Percentiles rank a stretch among this genome's conserved stretches.
Conservation (phyloP, 1,140 invertebrate genomes). For the Triops longicaudatus region DNA sequence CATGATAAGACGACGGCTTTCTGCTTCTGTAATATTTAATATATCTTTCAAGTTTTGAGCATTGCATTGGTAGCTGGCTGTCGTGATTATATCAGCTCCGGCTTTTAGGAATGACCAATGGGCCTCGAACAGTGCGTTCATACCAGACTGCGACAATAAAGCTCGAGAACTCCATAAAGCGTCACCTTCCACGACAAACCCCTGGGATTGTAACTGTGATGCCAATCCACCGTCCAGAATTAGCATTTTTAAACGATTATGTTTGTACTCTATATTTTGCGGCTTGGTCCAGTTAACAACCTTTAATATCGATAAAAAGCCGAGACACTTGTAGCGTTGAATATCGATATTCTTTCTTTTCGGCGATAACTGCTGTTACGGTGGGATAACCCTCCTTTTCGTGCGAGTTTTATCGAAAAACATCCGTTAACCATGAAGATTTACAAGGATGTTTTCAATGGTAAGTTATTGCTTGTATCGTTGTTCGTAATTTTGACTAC, state of each 20-base stretch:
- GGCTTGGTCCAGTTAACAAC: neutral
- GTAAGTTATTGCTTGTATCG: constrained; percentile 47
- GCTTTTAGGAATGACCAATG: constrained; percentile 65
- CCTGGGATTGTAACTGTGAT: constrained; percentile 59
- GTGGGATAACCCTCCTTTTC: constrained; percentile 37
- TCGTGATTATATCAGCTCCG: constrained; percentile 74
- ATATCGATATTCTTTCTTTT: neutral
- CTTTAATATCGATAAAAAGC: neutral
- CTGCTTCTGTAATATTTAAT: constrained; percentile 43
- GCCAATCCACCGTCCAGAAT: constrained; percentile 67
- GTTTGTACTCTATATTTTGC: neutral
- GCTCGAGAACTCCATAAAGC: constrained; percentile 74
- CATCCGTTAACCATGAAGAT: constrained; percentile 70
- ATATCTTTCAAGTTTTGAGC: constrained; percentile 40
- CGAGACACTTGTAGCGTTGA: neutral
- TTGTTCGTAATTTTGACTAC: neutral
- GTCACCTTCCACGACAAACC: constrained; percentile 49
- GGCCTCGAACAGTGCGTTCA: constrained; percentile 56
- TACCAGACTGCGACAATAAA: constrained; percentile 52
- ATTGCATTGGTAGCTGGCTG: constrained; percentile 82
- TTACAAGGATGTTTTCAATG: constrained; percentile 88
- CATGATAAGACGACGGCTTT: constrained; percentile 57
- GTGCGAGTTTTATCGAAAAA: constrained; percentile 48
- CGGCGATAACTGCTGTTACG: neutral
- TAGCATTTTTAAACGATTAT: neutral